Base-by-base conservation (phyloP, 2,888 invertebrate species). In the Leucophenga montana region DNA sequence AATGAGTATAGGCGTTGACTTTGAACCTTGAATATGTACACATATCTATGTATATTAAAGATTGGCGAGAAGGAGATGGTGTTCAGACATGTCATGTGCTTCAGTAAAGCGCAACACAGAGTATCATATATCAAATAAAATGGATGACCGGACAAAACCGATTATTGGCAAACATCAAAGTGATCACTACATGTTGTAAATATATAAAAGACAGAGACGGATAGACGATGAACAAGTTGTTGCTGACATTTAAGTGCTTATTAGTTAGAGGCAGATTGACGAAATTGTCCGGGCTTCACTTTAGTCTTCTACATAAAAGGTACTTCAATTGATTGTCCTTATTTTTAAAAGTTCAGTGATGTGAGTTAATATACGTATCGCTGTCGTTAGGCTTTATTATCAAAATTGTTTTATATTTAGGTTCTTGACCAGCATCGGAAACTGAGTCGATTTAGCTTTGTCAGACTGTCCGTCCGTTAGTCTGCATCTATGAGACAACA, bases 71-170 rank as follows among this genome's bases (percentile, higher is more conserved):
- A 2, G 2, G 57, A 5, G 8, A 1, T 22, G 22, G 57, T 22
- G 27, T n/a, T n/a, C 27, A 57, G 57, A 22, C 27, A 20, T 20
- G 22, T 57, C 27, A 22, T 22, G 18, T 14, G 16, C n/a, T 22
- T 57, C 27, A n/a, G 27, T 14, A 18, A 5, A 14, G 27, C 39
- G 9, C 31, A 22, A 31, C 4, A 22, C 22, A 14, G 22, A 57
- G 39, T 80, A 83, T 79, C 78, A 72, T 71, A 84, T 83, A 79
- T 83, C 80, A 84, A 84, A 80, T 85, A 78, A 82, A 84, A 80
- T 79, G 77, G 77, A 79, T 80, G 84, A 77, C 77, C 79, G 84
- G 79, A 78, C 81, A 80, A 78, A 80, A 78, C 76, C 82, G 80
- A 78, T 82, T 82, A 80, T 77, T 67, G 76, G 71, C 68, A 73